These are phyloP conservation scores for Stichodactyla helianthus DNA, from an alignment of 64 coral and sea anemone species.

Conservation along the genomic window DNA sequence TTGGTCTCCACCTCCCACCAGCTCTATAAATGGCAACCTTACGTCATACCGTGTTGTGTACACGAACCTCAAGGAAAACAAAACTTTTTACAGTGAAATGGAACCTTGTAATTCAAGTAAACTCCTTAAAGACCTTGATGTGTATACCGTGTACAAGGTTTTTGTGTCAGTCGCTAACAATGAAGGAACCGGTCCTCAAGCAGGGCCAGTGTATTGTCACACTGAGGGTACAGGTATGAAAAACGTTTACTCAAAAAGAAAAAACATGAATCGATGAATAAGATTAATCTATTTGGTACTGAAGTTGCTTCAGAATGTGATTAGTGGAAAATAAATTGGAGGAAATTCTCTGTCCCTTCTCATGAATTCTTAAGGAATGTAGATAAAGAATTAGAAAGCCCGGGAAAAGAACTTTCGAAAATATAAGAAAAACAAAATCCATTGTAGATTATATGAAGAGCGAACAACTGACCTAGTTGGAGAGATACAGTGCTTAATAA, in stretches of 20 bases:
- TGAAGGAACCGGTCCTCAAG: background rate
- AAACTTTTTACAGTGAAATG: background rate
- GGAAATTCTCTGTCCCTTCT: too few relatives aligned
- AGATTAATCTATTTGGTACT: background rate
- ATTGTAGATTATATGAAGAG: too few relatives aligned
- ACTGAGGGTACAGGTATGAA: slow-evolving; percentile 15
- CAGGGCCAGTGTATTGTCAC: background rate
- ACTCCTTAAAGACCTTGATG: background rate
- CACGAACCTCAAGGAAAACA: background rate
- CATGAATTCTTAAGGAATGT: too few relatives aligned
- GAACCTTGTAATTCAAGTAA: background rate
- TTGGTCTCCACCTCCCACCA: background rate
- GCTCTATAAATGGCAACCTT: background rate
- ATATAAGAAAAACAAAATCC: too few relatives aligned
- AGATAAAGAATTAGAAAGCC: too few relatives aligned
- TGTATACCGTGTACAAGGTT: background rate
- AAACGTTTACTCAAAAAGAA: too few relatives aligned
- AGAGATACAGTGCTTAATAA: too few relatives aligned
- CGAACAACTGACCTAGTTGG: too few relatives aligned
- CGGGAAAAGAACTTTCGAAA: too few relatives aligned
- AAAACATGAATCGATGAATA: too few relatives aligned
- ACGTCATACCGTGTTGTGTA: slow-evolving; percentile 6
- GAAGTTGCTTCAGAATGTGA: background rate
- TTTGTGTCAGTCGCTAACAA: background rate
- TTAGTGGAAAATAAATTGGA: too few relatives aligned